Evolutionary conservation across 2,888 invertebrate species (phyloP), one percentile per base, ranked within the genome.

Genomic region (Nemotelus pantherinus): DNA sequence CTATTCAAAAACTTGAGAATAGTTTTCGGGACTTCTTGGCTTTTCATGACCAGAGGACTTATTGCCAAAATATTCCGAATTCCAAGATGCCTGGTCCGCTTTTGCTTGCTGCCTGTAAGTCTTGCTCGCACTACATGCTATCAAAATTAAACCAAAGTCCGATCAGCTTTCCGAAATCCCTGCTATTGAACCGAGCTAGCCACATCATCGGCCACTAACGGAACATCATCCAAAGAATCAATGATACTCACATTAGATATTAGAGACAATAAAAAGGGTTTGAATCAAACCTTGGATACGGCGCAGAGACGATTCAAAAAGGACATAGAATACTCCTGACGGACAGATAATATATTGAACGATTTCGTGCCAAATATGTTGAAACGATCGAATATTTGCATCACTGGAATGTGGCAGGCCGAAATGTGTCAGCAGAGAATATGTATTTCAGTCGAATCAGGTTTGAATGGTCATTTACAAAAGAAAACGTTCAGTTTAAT

Each of bases 251-350:
- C 53, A 43, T 41, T 7, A 48, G 63, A 6, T 9, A 7, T 39
- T 5, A 44, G 10, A 55, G 63, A 76, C 77, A 71, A 71, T 78
- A 77, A 77, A 78, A 67, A 77, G 77, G 74, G 71, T 79, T 74
- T 74, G 67, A 39, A 77, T 77, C 72, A 72, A 64, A 67, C 47
- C 77, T 4, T 47, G 25, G 10, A 65, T 25, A 48, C 48, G 67
- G 50, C 9, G 67, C 48, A 5, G 10, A 25, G 25, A 39, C 39
- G 48, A 48, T 10, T n/a, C 3, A 65, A 68, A 7, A n/a, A 25
- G 39, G 39, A 9, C 5, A 47, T 5, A 25, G 4, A 60, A 48
- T 41, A 68, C 50, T 48, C 48, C 39, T 47, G 47, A 45, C 60
- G 60, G 6, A 60, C 25, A 25, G 0, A 25, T 0, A 25, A 25